Base-by-base conservation (phyloP, 2,113 vertebrate genomes). In the Callopanchax toddi region DNA sequence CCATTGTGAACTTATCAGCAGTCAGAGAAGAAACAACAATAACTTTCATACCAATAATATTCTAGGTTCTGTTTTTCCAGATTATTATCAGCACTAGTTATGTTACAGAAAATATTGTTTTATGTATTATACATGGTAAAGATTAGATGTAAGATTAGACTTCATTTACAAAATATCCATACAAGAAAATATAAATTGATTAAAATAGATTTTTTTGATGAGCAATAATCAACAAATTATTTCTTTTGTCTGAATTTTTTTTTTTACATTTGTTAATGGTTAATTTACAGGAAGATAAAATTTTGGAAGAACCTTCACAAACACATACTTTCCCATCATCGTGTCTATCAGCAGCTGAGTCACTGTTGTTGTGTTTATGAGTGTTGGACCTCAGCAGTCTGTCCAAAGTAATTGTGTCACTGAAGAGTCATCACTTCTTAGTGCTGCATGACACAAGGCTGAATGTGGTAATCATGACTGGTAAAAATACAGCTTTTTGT, bases 291-390 rank as follows among this genome's bases (percentile, higher is more conserved):
- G 4, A 50, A 68, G 72, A 68, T 65, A 54, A 65, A 49, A 66
- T 64, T 5, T 62, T 70, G 40, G 42, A 20, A 61, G n/a, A 36
- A 36, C 26, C 26, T 26, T 26, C 26, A 3, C 26, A 26, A 26
- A 26, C 26, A 42, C 68, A 69, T 63, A 53, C 15, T 73, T 71
- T 58, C 46, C 43, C 55, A 66, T 66, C 58, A 12, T 52, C 37
- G 48, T 76, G 50, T 68, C 52, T 69, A 72, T 66, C 55, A 11
- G 12, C 32, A 17, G 39, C 62, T 79, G 66, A 77, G 57, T 82
- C 74, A 80, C 25, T 46, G 44, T 74, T 51, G 22, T 50, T 44
- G 34, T 76, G 39, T 52, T 76, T 78, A 26, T 26, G 53, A 53
- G 57, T 37, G 48, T 45, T 42, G 52, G 39, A 57, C 57, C 61